Evolutionary conservation across 2,797 vertebrate genomes (phyloP).

Genomic region (Heteromormyrus szaboi): DNA sequence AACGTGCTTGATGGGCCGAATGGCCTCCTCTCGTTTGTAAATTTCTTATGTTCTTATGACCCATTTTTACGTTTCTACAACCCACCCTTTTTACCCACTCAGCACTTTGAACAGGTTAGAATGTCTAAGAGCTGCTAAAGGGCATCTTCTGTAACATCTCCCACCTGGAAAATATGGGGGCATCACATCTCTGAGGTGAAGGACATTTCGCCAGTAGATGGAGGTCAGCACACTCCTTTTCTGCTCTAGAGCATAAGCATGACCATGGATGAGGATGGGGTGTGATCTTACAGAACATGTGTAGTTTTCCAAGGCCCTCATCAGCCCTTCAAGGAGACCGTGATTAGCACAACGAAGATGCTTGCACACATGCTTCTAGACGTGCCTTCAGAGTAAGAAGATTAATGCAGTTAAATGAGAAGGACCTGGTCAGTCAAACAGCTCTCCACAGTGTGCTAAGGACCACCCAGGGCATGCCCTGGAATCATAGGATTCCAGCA

Average conservation of each 20-base stretch:
- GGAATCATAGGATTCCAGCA: background rate
- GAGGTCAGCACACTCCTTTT: background rate
- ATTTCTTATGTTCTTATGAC: too few species aligned
- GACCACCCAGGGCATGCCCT: background rate
- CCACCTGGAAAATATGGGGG: background rate
- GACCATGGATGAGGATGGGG: background rate
- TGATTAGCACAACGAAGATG: background rate
- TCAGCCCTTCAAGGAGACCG: background rate
- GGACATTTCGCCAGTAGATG: background rate
- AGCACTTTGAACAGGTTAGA: background rate
- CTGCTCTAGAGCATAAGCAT: background rate
- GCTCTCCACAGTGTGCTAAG: background rate
- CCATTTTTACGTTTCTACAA: background rate
- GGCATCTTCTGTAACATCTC: background rate
- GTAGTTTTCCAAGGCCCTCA: background rate
- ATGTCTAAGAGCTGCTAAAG: background rate
- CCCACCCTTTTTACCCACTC: background rate
- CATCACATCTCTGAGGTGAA: background rate
- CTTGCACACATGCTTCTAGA: background rate
- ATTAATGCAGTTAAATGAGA: background rate
- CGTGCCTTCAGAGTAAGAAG: background rate
- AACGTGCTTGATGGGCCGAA: too few species aligned
- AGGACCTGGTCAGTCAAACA: background rate
- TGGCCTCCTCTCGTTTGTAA: too few species aligned
- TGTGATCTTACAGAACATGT: background rate